Evolutionary conservation across 1,140 invertebrate species (phyloP).

Genomic region (Rhopalosiphum maidis): DNA sequence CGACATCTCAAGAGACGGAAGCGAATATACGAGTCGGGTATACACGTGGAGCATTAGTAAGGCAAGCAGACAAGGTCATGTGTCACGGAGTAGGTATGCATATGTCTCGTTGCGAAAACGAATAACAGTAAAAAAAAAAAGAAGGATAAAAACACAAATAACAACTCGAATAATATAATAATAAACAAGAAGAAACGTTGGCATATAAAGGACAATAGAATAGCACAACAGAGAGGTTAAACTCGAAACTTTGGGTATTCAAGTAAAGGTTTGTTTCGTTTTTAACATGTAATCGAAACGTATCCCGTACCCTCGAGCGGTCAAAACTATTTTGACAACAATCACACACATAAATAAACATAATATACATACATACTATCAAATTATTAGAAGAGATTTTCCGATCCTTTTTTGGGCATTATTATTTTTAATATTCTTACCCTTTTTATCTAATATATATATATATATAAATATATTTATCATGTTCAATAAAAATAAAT

Average conservation of each 20-base stretch:
- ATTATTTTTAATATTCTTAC: not conserved
- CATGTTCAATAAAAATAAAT: not conserved
- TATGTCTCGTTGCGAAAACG: not conserved
- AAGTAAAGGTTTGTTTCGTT: not conserved
- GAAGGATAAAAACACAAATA: not conserved
- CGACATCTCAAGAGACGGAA: not conserved
- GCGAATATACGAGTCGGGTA: not conserved
- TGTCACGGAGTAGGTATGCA: not conserved
- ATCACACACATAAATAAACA: not conserved
- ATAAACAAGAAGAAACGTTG: not conserved
- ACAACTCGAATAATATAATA: not conserved
- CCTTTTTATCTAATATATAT: not conserved
- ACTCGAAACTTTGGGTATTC: not conserved
- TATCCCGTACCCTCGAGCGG: not conserved
- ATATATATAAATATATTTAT: not conserved
- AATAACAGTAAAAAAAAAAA: not conserved
- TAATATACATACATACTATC: not conserved
- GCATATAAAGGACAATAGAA: not conserved
- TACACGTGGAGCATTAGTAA: not conserved
- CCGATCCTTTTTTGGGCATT: not conserved
- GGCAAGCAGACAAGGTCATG: not conserved
- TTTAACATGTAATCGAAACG: slow-evolving; percentile 13
- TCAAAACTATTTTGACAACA: slow-evolving; percentile 30
- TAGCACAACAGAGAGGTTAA: not conserved
- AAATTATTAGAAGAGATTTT: slow-evolving; percentile 13